Evolutionary conservation across 2,888 invertebrate species (phyloP), one percentile per base, ranked within the genome.

Genomic region (Ectemnius cavifrons): DNA sequence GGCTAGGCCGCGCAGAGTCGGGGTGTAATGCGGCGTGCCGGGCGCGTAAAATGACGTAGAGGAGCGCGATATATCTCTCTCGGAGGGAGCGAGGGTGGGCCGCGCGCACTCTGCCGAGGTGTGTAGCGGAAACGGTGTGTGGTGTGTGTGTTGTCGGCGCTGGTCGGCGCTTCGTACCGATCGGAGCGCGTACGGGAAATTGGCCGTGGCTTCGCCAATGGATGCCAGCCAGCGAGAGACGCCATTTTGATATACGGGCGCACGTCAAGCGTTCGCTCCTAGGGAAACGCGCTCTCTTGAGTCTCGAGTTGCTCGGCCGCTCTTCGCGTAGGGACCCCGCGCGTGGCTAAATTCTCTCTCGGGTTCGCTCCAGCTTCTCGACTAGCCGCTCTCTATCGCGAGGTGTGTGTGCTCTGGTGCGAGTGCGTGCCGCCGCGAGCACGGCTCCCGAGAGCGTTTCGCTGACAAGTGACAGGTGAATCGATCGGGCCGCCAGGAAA

Each of bases 201-300:
- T 83, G 84, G 81, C 82, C 80, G 81, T 79, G 85, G 85, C 85
- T 84, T 85, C 84, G 81, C 85, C 85, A 87, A 88, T 87, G 88
- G 87, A 87, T 89, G 87, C 87, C 85, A 85, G 85, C 85, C 88
- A 83, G 86, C 84, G 82, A 82, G 85, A 82, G 87, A 88, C 89
- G 89, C 89, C 89, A 90, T 90, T 89, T 90, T 90, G 89, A 90
- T 89, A 87, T 89, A 89, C 88, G 88, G 85, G 85, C 86, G 85
- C 85, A 87, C 89, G 88, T 89, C 89, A 89, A 87, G 84, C 81
- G 82, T 65, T 47, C 71, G 73, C 68, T 66, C 76, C 68, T 67
- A 73, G 75, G 78, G 83, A 80, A 84, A 81, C 83, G 84, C 84
- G 82, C 75, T 71, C 66, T 78, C 74, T 65, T 58, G 76, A 73